Conservation (phyloP, 23 tunicate species). For the Diplosoma virens region DNA sequence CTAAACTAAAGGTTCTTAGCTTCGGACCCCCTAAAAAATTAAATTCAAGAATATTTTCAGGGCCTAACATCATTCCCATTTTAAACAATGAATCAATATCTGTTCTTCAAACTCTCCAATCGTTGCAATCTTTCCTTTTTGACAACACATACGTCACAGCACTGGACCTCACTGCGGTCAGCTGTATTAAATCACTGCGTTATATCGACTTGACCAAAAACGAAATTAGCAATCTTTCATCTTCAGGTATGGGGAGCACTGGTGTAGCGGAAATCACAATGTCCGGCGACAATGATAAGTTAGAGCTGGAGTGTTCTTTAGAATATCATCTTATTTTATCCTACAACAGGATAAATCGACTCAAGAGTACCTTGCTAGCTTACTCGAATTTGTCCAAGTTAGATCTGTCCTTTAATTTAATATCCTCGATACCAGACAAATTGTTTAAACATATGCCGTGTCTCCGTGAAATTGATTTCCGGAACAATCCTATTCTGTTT, state of each 20-base stretch:
- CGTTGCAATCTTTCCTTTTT: background rate
- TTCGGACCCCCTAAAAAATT: background rate
- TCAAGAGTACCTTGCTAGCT: background rate
- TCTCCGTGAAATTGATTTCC: background rate
- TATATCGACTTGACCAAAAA: background rate
- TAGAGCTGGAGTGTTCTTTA: background rate
- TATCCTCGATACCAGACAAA: background rate
- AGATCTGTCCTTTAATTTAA: background rate
- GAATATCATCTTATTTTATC: background rate
- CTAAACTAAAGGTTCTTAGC: background rate
- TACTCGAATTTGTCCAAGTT: background rate
- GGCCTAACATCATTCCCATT: background rate
- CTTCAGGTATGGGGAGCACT: background rate
- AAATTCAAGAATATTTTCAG: too few relatives aligned
- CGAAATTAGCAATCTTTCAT: background rate
- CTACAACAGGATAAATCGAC: background rate
- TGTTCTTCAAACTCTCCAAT: background rate
- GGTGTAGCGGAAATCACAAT: background rate
- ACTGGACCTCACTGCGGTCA: background rate
- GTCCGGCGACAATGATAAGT: background rate
- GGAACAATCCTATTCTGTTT: background rate
- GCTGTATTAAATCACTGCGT: background rate
- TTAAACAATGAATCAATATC: background rate
- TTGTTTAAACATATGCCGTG: conserved; percentile 5
- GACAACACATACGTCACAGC: background rate